Conservation (phyloP, 2,113 vertebrate genomes). For the Alces alces region DNA sequence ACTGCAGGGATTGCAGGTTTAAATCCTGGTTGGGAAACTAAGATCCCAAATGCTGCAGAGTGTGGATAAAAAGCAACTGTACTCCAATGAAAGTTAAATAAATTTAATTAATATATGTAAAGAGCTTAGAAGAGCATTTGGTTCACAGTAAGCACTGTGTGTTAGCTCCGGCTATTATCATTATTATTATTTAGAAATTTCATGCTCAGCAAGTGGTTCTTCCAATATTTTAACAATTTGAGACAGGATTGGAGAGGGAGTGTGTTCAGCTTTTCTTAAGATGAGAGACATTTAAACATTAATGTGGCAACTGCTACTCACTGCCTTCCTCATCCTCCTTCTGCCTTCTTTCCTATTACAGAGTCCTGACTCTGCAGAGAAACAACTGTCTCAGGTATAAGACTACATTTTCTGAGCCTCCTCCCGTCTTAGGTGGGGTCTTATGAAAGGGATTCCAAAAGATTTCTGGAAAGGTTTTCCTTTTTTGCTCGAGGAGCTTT, state of each 20-base stretch:
- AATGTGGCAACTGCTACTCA: not conserved
- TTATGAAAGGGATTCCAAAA: not conserved
- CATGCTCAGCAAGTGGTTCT: too few relatives aligned
- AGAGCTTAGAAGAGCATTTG: not conserved
- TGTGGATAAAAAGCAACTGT: not conserved
- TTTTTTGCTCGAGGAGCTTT: not conserved
- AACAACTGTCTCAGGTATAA: not conserved
- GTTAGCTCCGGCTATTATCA: too few relatives aligned
- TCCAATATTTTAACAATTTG: too few relatives aligned
- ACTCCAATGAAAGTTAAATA: not conserved
- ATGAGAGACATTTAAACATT: not conserved
- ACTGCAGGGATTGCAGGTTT: not conserved
- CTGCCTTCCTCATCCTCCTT: too few relatives aligned
- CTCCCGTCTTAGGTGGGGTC: not conserved
- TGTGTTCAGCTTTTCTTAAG: rapidly evolving
- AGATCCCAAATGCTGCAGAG: not conserved
- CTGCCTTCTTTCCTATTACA: not conserved
- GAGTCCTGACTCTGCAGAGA: not conserved
- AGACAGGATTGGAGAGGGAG: not conserved
- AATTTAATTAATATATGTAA: not conserved
- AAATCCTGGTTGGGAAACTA: not conserved
- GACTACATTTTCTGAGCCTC: not conserved
- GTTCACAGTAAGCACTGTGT: too few relatives aligned
- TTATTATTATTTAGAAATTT: not conserved
- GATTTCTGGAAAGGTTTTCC: not conserved